Evolutionary conservation across 2,113 vertebrate species (phyloP).

Genomic region (Nipponia nippon): DNA sequence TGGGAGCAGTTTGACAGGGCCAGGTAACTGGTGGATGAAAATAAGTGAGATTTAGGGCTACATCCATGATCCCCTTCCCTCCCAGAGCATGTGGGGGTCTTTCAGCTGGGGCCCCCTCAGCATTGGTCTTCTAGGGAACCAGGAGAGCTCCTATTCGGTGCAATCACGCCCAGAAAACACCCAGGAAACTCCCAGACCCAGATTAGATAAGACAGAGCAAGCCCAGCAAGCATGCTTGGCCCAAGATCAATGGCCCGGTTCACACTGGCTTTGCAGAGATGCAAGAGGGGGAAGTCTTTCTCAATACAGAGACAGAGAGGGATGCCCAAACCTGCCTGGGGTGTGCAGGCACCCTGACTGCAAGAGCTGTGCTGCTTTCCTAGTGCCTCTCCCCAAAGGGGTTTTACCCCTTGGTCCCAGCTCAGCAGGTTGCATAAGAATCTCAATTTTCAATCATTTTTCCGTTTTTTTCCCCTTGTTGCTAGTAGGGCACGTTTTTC

Average conservation of each 20-base stretch:
- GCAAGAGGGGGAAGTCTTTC: not conserved
- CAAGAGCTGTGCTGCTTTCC: not conserved
- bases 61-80: rapidly evolving
- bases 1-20: not conserved
- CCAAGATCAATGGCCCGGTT: not conserved
- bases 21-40: not conserved
- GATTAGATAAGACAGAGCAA: not conserved
- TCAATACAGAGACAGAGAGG: not conserved
- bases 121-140: not conserved
- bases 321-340: not conserved
- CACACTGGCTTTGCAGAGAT: not conserved
- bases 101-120: not conserved
- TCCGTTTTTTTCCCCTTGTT: rapidly evolving
- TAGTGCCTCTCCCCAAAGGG: not conserved
- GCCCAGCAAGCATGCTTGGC: not conserved
- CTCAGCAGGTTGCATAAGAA: not conserved
- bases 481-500: not conserved
- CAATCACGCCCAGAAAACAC: not conserved
- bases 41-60: not conserved
- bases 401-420: not conserved
- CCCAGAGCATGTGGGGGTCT: not conserved
- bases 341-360: not conserved
- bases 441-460: not conserved
- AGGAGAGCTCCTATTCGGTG: not conserved
- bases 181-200: not conserved